Evolutionary conservation across 1,140 invertebrate species (phyloP).

Genomic region (Laupala kohalensis): DNA sequence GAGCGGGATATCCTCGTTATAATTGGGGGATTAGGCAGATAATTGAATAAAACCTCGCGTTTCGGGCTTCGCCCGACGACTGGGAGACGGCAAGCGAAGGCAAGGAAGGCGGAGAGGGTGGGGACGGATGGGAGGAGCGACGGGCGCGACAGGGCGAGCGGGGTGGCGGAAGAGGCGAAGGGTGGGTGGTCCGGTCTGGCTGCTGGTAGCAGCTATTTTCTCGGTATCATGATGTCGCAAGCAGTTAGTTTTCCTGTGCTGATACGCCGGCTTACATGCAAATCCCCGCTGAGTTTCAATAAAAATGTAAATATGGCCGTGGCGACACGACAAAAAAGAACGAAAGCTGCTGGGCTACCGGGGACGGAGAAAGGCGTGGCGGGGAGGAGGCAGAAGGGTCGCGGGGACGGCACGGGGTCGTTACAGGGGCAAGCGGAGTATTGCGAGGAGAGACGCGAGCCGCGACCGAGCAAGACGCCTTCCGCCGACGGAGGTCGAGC

Average conservation of each 20-base stretch:
- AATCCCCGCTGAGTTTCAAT: constrained; percentile 17
- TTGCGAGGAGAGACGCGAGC: no score
- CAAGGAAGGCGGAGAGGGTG: no score
- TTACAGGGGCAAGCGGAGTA: no score
- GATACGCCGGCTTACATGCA: constrained; percentile 12
- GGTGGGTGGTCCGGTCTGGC: not conserved
- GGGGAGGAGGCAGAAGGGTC: no score
- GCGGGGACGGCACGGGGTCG: no score
- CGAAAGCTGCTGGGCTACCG: not conserved
- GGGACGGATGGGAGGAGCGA: not conserved
- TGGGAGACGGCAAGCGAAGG: not conserved
- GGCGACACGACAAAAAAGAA: constrained; percentile 9
- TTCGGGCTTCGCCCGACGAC: not conserved
- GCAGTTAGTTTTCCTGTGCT: not conserved
- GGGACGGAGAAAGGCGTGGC: not conserved
- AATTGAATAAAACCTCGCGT: constrained; percentile 13
- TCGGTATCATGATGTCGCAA: constrained; percentile 10
- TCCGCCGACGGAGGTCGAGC: no score
- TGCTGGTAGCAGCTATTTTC: constrained; percentile 6
- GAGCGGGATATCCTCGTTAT: constrained; percentile 8
- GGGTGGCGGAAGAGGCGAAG: not conserved
- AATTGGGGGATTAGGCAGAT: constrained; percentile 14
- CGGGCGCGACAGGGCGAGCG: not conserved
- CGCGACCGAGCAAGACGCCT: no score
- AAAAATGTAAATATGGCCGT: constrained; percentile 16